phyloP scores from a whole-genome alignment of 2,888 invertebrate genomes.

The Lithophane leautieri region DNA sequence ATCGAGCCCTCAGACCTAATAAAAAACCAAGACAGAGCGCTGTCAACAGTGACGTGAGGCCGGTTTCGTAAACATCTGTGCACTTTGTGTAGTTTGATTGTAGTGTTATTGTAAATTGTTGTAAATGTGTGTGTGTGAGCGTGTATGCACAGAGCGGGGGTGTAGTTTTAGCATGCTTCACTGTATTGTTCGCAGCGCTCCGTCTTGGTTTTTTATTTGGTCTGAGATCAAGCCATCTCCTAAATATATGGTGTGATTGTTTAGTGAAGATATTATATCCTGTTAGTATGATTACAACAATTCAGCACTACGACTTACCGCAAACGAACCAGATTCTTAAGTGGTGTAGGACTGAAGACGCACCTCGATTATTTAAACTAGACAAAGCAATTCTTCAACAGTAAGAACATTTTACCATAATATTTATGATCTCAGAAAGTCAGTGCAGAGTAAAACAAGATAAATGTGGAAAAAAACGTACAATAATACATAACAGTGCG shows the following conservation, averaged over 20 bases:
- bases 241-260: background rate
- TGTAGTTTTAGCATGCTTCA: too few species aligned
- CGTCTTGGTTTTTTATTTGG: too few species aligned
- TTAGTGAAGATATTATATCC: background rate
- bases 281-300: background rate
- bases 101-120: too few species aligned
- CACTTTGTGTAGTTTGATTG: too few species aligned
- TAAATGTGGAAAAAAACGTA: conserved; percentile 50
- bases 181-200: too few species aligned
- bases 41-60: too few species aligned
- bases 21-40: too few species aligned
- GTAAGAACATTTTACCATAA: conserved; percentile 50
- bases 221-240: background rate
- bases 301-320: background rate
- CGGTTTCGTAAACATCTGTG: too few species aligned
- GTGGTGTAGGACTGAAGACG: background rate
- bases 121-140: too few species aligned
- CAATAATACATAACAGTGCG: conserved; percentile 60
- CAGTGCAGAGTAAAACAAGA: conserved; percentile 49
- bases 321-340: background rate
- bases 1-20: too few species aligned
- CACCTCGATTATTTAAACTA: conserved; percentile 7
- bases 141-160: too few species aligned
- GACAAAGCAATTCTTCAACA: conserved; percentile 14
- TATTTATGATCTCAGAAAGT: conserved; percentile 48